phyloP scores from a whole-genome alignment of 2,888 invertebrate species.

The Saturnia japonica region DNA sequence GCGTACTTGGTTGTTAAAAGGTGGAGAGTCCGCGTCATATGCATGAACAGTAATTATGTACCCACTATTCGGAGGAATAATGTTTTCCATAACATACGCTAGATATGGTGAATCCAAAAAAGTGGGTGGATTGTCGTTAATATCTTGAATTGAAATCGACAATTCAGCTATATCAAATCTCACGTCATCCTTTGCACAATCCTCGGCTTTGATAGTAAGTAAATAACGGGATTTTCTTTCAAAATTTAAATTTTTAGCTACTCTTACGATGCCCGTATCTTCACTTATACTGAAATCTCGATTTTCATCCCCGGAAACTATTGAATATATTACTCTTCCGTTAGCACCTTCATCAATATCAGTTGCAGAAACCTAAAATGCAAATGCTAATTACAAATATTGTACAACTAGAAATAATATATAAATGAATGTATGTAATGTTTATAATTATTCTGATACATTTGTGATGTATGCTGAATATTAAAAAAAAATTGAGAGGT shows the following conservation, averaged over 20 bases:
- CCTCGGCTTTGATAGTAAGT: conserved; percentile 93
- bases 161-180: conserved; percentile 90
- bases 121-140: conserved; percentile 96
- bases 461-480: not conserved
- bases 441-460: conserved; percentile 14
- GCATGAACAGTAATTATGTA: conserved; percentile 92
- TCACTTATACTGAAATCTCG: conserved; percentile 95
- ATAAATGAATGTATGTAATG: not conserved
- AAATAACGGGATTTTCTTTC: conserved; percentile 93
- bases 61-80: conserved; percentile 89
- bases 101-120: conserved; percentile 97
- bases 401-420: not conserved
- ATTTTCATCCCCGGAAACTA: conserved; percentile 93
- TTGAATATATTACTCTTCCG: conserved; percentile 95
- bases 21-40: conserved; percentile 94
- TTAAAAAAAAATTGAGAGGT: too few species aligned
- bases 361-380: conserved; percentile 89
- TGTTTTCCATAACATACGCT: conserved; percentile 96
- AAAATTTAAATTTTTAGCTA: conserved; percentile 96
- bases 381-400: conserved; percentile 1
- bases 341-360: conserved; percentile 94
- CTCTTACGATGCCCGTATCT: conserved; percentile 94
- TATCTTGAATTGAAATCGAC: conserved; percentile 92
- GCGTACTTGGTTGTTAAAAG: conserved; percentile 93
- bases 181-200: conserved; percentile 89